Evolutionary conservation across 2,888 invertebrate species (phyloP).

Genomic region (Thereva unica): DNA sequence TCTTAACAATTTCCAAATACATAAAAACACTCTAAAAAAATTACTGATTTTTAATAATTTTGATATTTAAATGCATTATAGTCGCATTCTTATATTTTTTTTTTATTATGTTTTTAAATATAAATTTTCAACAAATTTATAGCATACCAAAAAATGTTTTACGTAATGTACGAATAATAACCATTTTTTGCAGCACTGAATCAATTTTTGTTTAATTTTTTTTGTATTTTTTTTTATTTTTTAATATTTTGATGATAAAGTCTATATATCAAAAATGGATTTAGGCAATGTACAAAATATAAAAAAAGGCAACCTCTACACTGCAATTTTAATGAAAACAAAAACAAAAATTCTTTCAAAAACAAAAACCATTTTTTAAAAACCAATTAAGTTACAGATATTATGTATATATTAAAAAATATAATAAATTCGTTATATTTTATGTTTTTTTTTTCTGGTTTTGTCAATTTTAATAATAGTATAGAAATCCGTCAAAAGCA

Average conservation of each 20-base stretch:
- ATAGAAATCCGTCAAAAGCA: not conserved
- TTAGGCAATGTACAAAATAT: constrained; percentile 36
- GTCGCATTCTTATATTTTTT: constrained; percentile 37
- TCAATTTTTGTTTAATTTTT: not conserved
- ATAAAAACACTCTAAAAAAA: no score
- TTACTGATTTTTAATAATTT: constrained; percentile 22
- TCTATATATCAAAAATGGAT: constrained; percentile 34
- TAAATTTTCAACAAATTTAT: constrained; percentile 34
- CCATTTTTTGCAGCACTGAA: constrained; percentile 25
- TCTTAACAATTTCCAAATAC: no score
- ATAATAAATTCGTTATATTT: constrained; percentile 15
- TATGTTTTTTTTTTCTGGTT: constrained; percentile 15
- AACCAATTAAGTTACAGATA: constrained; percentile 28
- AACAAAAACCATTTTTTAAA: constrained; percentile 19
- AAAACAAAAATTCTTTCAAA: constrained; percentile 18
- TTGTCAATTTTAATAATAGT: constrained; percentile 11
- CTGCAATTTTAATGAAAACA: constrained; percentile 38
- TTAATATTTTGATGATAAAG: constrained; percentile 23
- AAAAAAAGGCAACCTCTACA: constrained; percentile 43
- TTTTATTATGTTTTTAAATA: not conserved
- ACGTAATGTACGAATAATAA: constrained; percentile 31
- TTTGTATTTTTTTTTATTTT: not conserved
- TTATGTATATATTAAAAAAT: constrained; percentile 30
- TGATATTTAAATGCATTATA: constrained; percentile 32
- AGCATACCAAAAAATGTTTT: constrained; percentile 32